phyloP scores from a whole-genome alignment of 2,888 invertebrate genomes.

The Ypsolopha sequella region DNA sequence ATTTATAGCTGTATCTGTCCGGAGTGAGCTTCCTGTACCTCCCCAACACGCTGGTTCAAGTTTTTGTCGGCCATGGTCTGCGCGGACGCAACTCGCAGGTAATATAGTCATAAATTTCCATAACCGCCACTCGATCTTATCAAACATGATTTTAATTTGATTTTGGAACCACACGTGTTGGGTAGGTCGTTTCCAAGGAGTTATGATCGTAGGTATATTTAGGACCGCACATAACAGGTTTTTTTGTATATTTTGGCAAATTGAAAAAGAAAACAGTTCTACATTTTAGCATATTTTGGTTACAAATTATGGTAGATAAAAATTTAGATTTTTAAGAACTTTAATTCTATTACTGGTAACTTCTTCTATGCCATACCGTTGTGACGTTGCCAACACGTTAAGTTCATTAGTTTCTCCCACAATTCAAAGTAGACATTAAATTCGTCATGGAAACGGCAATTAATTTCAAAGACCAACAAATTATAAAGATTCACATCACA shows the following conservation, averaged over 20 bases:
- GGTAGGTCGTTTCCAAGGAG: conserved; percentile 46
- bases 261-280: neutral
- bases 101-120: conserved; percentile 72
- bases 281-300: too few species aligned
- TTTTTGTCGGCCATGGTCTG: conserved; percentile 55
- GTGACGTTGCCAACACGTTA: too few species aligned
- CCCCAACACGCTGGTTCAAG: conserved; percentile 39
- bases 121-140: conserved; percentile 71
- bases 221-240: conserved; percentile 5
- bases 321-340: too few species aligned
- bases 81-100: conserved; percentile 52
- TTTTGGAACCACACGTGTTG: conserved; percentile 66
- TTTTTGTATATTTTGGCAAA: conserved; percentile 5
- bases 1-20: too few species aligned
- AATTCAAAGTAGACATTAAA: too few species aligned
- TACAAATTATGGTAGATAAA: too few species aligned
- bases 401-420: too few species aligned
- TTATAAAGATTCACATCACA: conserved; percentile 26
- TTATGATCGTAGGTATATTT: conserved; percentile 52
- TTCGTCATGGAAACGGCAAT: too few species aligned
- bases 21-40: neutral
- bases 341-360: too few species aligned
- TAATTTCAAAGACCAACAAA: conserved; percentile 18
- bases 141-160: conserved; percentile 71
- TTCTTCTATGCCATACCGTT: too few species aligned